phyloP scores from a whole-genome alignment of 1,140 invertebrate genomes.

The Phenacoccus solenopsis region DNA sequence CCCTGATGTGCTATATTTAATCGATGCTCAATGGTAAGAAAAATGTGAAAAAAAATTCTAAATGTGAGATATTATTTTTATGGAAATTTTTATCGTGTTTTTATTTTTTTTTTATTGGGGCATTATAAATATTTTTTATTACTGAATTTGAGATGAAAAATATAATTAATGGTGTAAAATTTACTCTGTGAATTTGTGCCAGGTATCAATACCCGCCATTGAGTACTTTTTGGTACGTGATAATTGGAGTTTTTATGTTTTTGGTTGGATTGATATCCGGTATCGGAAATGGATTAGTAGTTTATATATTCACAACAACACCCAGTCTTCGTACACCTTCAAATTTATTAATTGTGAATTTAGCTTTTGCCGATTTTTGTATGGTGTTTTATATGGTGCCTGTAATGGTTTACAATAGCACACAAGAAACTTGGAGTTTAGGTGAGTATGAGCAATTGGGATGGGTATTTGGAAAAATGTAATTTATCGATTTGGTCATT shows the following conservation, averaged over 20 bases:
- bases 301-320: constrained; percentile 69
- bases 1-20: constrained; percentile 55
- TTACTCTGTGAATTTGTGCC: constrained; percentile 6
- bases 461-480: too few species aligned
- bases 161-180: not conserved
- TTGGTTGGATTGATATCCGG: constrained; percentile 54
- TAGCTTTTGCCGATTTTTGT: constrained; percentile 73
- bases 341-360: constrained; percentile 70
- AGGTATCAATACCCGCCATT: constrained; percentile 57
- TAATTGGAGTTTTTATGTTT: constrained; percentile 61
- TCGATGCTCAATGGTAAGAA: constrained; percentile 56
- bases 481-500: too few species aligned
- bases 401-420: constrained; percentile 74
- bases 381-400: constrained; percentile 78
- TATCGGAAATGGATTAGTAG: constrained; percentile 67
- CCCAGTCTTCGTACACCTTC: constrained; percentile 66
- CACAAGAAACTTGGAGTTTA: constrained; percentile 72
- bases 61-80: too few species aligned
- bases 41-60: too few species aligned
- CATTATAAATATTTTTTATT: too few species aligned
- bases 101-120: too few species aligned
- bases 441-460: constrained; percentile 41
- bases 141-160: not conserved
- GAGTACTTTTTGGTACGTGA: constrained; percentile 63
- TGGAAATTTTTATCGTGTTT: too few species aligned